Evolutionary conservation across 2,797 vertebrate genomes (phyloP).

Genomic region (Cheirogaleus major): DNA sequence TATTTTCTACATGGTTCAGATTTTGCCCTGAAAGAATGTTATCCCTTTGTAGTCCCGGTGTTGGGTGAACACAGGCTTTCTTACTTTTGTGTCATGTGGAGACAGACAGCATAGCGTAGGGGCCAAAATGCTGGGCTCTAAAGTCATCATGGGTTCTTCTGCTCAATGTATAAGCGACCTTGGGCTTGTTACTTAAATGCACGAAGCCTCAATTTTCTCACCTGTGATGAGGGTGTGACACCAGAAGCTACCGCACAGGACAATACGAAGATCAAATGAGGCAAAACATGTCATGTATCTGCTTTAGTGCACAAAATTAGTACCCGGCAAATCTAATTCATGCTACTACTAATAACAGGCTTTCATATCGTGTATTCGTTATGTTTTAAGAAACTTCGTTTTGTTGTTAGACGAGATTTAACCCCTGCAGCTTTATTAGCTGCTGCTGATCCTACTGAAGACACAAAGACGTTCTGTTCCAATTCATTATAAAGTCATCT

Average conservation of each 20-base stretch:
- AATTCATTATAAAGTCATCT: background rate
- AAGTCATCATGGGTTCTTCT: background rate
- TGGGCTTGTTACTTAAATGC: background rate
- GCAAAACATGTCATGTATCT: background rate
- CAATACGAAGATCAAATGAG: background rate
- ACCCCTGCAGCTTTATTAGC: background rate
- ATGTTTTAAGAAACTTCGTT: background rate
- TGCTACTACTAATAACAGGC: background rate
- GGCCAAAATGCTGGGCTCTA: background rate
- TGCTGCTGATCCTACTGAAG: background rate
- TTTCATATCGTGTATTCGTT: background rate
- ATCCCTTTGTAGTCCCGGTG: background rate
- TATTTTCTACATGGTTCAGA: background rate
- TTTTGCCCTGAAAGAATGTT: background rate
- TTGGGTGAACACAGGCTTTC: background rate
- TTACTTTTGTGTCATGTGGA: background rate
- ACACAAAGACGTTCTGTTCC: background rate
- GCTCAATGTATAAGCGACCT: background rate
- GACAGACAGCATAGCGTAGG: background rate
- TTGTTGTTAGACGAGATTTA: background rate
- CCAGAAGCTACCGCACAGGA: background rate
- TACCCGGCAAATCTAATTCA: background rate
- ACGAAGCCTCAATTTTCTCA: background rate
- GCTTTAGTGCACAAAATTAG: background rate
- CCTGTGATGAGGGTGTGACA: background rate